phyloP scores from a whole-genome alignment of 2,113 vertebrate genomes.

The Diadophis punctatus region DNA sequence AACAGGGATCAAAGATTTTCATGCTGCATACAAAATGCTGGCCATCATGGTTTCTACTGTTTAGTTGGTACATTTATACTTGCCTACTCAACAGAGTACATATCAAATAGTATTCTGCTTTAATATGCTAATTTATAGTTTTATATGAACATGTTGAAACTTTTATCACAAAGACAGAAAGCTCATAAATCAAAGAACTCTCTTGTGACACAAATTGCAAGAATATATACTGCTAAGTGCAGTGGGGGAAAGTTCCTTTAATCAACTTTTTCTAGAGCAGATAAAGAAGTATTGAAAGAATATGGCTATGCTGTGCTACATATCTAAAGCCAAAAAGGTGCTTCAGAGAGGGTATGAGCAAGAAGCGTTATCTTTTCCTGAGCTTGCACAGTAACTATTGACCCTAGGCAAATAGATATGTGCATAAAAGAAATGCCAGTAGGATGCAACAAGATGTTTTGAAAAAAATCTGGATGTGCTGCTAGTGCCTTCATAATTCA shows the following conservation, averaged over 20 bases:
- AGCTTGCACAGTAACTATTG: background rate
- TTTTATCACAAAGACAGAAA: background rate
- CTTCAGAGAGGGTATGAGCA: background rate
- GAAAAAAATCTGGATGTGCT: background rate
- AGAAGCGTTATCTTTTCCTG: background rate
- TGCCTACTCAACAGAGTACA: background rate
- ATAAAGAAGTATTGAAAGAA: background rate
- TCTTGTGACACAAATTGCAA: background rate
- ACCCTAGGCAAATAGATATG: background rate
- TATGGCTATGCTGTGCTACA: background rate
- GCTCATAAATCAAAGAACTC: slow-evolving; percentile 5
- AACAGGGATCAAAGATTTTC: slow-evolving; percentile 17
- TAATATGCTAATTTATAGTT: background rate
- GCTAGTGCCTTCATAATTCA: background rate
- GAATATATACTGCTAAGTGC: background rate
- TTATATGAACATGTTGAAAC: background rate
- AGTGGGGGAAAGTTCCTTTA: accelerated
- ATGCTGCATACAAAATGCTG: slow-evolving; percentile 18
- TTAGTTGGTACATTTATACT: background rate
- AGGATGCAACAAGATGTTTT: background rate
- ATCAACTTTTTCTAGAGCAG: background rate
- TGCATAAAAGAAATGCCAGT: background rate
- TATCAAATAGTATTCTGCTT: background rate
- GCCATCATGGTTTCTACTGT: background rate
- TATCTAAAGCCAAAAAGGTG: background rate